Conservation (phyloP, 1,140 invertebrate species). For the Oryctes rhinoceros region DNA sequence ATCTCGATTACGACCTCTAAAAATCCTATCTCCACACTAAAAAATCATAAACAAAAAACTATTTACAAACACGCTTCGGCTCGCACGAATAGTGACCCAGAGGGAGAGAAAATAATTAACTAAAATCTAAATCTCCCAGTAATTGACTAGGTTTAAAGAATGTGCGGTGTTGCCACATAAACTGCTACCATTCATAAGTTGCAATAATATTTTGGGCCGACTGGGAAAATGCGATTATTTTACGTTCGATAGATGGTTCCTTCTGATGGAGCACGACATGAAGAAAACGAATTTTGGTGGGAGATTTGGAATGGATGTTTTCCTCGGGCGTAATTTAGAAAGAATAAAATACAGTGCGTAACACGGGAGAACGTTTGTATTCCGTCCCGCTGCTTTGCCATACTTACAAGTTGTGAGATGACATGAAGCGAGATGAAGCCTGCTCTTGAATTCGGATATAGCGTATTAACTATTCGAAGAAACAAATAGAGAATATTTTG, state of each 20-base stretch:
- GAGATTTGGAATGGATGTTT: background rate
- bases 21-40: background rate
- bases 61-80: slow-evolving; percentile 8
- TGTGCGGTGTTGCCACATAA: slow-evolving; percentile 53
- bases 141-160: slow-evolving; percentile 53
- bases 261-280: background rate
- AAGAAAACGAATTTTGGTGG: background rate
- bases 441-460: background rate
- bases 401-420: slow-evolving; percentile 24
- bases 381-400: slow-evolving; percentile 41
- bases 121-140: slow-evolving; percentile 27
- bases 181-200: slow-evolving; percentile 49
- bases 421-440: too few relatives aligned
- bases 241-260: background rate
- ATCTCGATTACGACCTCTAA: background rate
- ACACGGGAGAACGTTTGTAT: slow-evolving; percentile 48
- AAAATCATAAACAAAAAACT: slow-evolving; percentile 7
- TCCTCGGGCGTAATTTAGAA: background rate
- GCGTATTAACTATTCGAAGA: background rate
- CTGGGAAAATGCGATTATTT: background rate
- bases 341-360: slow-evolving; percentile 46
- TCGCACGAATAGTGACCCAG: background rate
- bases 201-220: slow-evolving; percentile 1
- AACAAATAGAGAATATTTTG: too few relatives aligned
- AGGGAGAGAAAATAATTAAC: slow-evolving; percentile 19